Evolutionary conservation across 2,113 vertebrate species (phyloP).

Genomic region (Thermophis baileyi): DNA sequence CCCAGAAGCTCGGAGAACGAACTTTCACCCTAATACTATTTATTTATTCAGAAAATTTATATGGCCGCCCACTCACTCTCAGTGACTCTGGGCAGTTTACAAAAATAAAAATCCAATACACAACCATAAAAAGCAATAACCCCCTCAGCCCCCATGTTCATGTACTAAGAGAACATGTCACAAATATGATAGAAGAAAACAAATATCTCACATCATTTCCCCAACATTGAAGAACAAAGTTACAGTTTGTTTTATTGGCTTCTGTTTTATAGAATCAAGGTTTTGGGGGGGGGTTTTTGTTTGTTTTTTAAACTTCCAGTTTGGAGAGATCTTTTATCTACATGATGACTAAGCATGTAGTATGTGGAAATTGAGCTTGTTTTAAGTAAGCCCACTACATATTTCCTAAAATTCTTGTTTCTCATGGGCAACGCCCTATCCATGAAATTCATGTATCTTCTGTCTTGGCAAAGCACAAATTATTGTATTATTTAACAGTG

Average conservation of each 20-base stretch:
- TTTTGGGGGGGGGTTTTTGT: neutral
- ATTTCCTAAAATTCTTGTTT: conserved; percentile 15
- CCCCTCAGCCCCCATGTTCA: too few relatives aligned
- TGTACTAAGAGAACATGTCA: neutral
- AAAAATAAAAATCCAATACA: too few relatives aligned
- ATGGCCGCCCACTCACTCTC: too few relatives aligned
- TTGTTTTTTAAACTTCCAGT: neutral
- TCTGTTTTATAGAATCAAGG: neutral
- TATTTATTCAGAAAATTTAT: too few relatives aligned
- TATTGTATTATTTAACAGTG: conserved; percentile 8
- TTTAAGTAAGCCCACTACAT: neutral
- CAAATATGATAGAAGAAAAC: neutral
- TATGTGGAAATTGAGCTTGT: neutral
- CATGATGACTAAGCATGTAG: too few relatives aligned
- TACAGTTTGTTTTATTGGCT: neutral
- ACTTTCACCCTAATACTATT: too few relatives aligned
- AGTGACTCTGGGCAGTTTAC: too few relatives aligned
- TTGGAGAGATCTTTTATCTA: neutral
- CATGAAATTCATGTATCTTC: neutral
- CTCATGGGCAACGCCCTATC: conserved; percentile 3
- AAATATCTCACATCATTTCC: neutral
- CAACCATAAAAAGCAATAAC: too few relatives aligned
- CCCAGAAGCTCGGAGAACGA: too few relatives aligned
- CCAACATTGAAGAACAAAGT: neutral
- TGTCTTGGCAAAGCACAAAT: conserved; percentile 18